These are phyloP conservation scores for Pocillopora verrucosa DNA, from an alignment of 64 coral and sea anemone genomes.

Conservation along the genomic window DNA sequence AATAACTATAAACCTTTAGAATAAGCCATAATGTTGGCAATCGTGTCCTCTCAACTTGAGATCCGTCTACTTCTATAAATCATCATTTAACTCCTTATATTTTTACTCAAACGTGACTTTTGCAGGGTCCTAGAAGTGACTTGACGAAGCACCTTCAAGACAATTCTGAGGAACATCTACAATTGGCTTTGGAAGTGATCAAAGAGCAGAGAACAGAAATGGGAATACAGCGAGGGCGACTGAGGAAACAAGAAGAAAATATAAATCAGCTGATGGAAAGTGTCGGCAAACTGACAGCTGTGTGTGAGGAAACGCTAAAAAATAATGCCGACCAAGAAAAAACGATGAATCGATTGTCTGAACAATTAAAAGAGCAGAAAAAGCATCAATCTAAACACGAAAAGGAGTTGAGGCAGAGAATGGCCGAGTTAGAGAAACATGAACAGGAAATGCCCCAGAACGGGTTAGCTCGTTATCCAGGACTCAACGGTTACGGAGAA, in stretches of 20 bases:
- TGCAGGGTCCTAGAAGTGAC: conserved; percentile 67
- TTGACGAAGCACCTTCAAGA: conserved; percentile 70
- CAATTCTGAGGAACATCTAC: conserved; percentile 67
- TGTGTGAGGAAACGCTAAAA: conserved; percentile 65
- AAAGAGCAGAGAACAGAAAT: conserved; percentile 81
- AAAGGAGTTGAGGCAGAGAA: conserved; percentile 61
- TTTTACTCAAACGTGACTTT: background rate
- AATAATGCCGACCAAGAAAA: conserved; percentile 65
- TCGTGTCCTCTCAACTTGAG: background rate
- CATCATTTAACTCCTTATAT: background rate
- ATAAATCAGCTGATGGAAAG: conserved; percentile 72
- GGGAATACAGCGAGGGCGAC: conserved; percentile 61
- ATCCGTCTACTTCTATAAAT: background rate
- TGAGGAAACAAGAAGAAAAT: conserved; percentile 71
- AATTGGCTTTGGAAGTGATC: conserved; percentile 80
- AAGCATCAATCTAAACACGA: conserved; percentile 75
- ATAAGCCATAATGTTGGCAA: background rate
- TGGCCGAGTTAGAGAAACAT: conserved; percentile 59
- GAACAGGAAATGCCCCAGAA: conserved; percentile 38
- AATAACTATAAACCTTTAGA: no score
- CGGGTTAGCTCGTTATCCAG: conserved; percentile 59
- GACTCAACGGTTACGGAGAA: conserved; percentile 85
- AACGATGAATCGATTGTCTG: conserved; percentile 63
- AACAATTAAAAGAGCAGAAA: conserved; percentile 82
- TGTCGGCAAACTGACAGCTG: conserved; percentile 54